These are phyloP conservation scores for Brachypalpus laphriformis DNA, from an alignment of 2,888 invertebrate species.

Conservation along the genomic window DNA sequence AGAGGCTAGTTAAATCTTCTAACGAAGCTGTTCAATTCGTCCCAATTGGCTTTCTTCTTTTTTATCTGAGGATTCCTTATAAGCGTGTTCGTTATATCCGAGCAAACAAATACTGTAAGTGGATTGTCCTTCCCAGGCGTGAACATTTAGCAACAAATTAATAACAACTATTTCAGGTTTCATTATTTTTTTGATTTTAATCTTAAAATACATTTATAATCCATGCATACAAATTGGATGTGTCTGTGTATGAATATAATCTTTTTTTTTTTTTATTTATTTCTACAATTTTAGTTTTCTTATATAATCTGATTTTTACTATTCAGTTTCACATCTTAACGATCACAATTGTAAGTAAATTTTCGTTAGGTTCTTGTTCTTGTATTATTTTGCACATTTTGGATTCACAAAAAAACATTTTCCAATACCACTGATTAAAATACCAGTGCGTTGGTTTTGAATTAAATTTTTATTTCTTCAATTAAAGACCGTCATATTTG, in stretches of 20 bases:
- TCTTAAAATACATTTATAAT: constrained; percentile 62
- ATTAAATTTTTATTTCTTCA: constrained; percentile 24
- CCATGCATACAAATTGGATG: constrained; percentile 59
- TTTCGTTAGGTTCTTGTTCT: constrained; percentile 33
- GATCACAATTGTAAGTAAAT: constrained; percentile 44
- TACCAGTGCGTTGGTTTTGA: constrained; percentile 42
- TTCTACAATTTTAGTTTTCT: no score
- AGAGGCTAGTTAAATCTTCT: no score
- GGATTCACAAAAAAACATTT: constrained; percentile 25
- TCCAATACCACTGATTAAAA: constrained; percentile 44
- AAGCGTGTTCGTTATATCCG: no score
- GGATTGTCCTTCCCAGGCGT: no score
- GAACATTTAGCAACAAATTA: no score
- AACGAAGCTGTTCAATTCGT: no score
- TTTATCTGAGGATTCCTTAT: no score
- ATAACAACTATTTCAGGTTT: constrained; percentile 44
- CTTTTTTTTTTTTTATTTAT: constrained; percentile 17
- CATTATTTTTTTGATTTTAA: constrained; percentile 58
- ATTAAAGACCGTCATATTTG: constrained; percentile 22
- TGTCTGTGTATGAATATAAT: constrained; percentile 43
- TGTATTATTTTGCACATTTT: constrained; percentile 12
- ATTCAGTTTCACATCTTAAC: constrained; percentile 35
- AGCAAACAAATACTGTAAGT: no score
- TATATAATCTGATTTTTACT: constrained; percentile 24
- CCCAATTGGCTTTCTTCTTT: no score